Percentiles rank a stretch among this genome's conserved stretches.
Evolutionary conservation across 2,113 vertebrate genomes (phyloP).

Genomic region (Pseudorhombus dupliciocellatus): DNA sequence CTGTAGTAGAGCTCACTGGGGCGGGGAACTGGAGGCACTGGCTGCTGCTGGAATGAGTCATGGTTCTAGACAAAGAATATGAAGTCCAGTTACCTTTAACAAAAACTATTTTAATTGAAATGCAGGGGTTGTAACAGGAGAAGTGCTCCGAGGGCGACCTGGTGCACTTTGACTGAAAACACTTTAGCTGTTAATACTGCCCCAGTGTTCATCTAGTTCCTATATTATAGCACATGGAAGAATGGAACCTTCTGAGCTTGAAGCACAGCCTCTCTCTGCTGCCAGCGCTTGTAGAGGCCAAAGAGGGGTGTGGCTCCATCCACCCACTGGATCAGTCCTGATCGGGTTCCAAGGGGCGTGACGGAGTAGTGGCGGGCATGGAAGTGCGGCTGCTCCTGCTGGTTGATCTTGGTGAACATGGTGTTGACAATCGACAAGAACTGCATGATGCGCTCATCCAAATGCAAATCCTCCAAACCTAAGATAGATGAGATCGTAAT

Average conservation of each 20-base stretch:
- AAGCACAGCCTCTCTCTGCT: slow-evolving; percentile 92
- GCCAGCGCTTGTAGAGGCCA: slow-evolving; percentile 98
- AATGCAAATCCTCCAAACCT: slow-evolving; percentile 97
- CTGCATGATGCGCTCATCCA: slow-evolving; percentile 99
- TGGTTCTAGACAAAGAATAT: slow-evolving; percentile 79
- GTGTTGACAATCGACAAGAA: slow-evolving; percentile 98
- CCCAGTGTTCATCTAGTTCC: not conserved
- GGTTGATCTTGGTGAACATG: slow-evolving; percentile 98
- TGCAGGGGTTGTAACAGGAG: not conserved
- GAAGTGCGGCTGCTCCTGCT: slow-evolving; percentile 93
- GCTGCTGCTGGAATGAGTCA: slow-evolving; percentile 93
- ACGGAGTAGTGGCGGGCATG: slow-evolving; percentile 96
- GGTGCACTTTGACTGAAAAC: not conserved
- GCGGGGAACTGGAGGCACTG: slow-evolving; percentile 92
- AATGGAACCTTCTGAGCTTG: slow-evolving; percentile 92
- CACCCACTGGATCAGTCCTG: slow-evolving; percentile 98
- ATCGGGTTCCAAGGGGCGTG: slow-evolving; percentile 94
- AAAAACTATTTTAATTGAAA: not conserved
- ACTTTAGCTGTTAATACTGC: too few relatives aligned
- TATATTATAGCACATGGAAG: not conserved
- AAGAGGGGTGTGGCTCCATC: slow-evolving; percentile 96
- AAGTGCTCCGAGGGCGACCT: not conserved
- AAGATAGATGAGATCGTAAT: not conserved
- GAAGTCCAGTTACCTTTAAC: not conserved
- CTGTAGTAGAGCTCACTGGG: slow-evolving; percentile 99